Evolutionary conservation across 2,888 invertebrate species (phyloP).

Genomic region (Volucella zonaria): DNA sequence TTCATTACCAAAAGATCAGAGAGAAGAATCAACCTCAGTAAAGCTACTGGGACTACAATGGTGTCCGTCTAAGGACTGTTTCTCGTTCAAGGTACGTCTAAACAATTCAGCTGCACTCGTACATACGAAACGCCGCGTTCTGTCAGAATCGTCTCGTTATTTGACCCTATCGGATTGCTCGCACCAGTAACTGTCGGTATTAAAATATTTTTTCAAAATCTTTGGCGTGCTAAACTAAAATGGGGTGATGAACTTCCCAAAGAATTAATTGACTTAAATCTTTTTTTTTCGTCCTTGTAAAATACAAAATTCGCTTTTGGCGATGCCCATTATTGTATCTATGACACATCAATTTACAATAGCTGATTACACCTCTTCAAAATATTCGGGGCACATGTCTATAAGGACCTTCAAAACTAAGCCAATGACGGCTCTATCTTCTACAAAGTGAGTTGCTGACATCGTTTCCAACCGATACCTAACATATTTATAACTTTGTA

Average conservation of each 20-base stretch:
- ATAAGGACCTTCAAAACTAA: no score
- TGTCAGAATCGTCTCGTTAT: constrained; percentile 18
- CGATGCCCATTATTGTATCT: no score
- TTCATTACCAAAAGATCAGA: neutral
- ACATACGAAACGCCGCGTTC: constrained; percentile 6
- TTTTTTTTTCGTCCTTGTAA: no score
- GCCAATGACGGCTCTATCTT: no score
- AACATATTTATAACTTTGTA: no score
- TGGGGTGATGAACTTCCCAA: constrained; percentile 13
- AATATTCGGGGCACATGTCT: no score
- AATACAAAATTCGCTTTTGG: no score
- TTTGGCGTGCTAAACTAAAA: neutral
- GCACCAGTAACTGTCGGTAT: neutral
- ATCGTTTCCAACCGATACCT: no score
- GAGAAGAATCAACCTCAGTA: neutral
- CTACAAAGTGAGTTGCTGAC: no score
- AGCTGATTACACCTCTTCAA: no score
- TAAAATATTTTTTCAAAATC: constrained; percentile 26
- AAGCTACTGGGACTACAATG: constrained; percentile 4
- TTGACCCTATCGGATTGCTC: constrained; percentile 13
- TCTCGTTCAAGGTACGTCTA: neutral
- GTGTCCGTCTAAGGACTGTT: neutral
- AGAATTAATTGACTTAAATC: constrained; percentile 1
- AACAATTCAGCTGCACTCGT: neutral
- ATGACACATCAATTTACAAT: no score